These are phyloP conservation scores for Ceratitis capitata DNA, from an alignment of 1,140 invertebrate genomes.

Conservation along the genomic window DNA sequence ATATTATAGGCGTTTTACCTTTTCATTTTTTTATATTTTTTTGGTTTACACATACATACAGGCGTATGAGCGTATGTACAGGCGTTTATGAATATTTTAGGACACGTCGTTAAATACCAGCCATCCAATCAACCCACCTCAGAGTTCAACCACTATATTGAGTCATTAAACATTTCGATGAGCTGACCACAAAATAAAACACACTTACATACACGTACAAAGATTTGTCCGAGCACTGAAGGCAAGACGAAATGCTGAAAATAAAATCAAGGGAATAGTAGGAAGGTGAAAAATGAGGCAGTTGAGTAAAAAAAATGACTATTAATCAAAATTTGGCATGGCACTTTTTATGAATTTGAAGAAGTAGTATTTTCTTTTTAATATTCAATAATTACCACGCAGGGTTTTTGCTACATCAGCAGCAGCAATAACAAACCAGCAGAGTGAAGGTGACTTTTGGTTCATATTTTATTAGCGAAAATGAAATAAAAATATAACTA, in stretches of 20 bases:
- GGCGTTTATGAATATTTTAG: background rate
- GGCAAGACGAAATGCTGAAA: background rate
- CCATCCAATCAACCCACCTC: background rate
- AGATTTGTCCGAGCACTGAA: too few species aligned
- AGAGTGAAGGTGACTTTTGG: background rate
- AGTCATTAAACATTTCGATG: conserved; percentile 25
- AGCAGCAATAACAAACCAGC: background rate
- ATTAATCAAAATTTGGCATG: conserved; percentile 17
- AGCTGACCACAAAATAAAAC: conserved; percentile 1
- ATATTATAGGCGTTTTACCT: background rate
- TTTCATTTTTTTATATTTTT: background rate
- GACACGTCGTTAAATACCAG: background rate
- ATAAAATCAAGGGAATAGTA: background rate
- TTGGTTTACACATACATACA: too few species aligned
- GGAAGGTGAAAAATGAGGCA: background rate
- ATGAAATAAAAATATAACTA: too few species aligned
- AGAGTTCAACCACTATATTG: background rate
- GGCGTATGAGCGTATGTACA: background rate
- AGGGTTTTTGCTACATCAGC: background rate
- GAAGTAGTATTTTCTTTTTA: background rate
- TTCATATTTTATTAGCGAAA: too few species aligned
- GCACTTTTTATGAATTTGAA: background rate
- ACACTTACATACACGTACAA: too few species aligned
- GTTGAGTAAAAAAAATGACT: background rate
- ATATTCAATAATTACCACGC: background rate